phyloP scores from a whole-genome alignment of 2,113 vertebrate species.

The Mirza zaza region DNA sequence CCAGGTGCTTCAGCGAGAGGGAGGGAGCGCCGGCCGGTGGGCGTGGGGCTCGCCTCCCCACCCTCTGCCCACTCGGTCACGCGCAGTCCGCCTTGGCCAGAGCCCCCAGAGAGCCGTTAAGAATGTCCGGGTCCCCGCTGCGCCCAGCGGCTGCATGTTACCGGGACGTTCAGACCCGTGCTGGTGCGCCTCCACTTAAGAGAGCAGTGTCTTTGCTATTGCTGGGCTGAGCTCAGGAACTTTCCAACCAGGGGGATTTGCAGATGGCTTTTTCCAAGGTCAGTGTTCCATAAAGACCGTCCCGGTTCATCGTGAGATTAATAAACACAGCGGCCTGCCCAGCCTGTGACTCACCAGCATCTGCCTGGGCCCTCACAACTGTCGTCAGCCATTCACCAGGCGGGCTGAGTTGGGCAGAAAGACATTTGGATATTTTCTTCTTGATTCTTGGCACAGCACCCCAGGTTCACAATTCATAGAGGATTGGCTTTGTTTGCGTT shows the following conservation, averaged over 20 bases:
- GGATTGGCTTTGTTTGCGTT: neutral
- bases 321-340: neutral
- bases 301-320: neutral
- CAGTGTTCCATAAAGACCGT: neutral
- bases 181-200: neutral
- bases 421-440: conserved; percentile 14
- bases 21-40: neutral
- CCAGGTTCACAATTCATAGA: neutral
- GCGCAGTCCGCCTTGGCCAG: neutral
- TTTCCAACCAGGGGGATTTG: neutral
- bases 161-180: neutral
- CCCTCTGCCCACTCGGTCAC: neutral
- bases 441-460: neutral
- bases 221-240: neutral
- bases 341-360: neutral
- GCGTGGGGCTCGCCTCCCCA: neutral
- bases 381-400: neutral
- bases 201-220: neutral
- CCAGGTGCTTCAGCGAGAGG: neutral
- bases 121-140: neutral
- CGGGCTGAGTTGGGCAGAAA: conserved; percentile 27
- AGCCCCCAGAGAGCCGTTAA: neutral
- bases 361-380: neutral
- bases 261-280: conserved; percentile 29
- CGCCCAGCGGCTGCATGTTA: neutral